Evolutionary conservation across 2,888 invertebrate genomes (phyloP).

Genomic region (Nomada flava): DNA sequence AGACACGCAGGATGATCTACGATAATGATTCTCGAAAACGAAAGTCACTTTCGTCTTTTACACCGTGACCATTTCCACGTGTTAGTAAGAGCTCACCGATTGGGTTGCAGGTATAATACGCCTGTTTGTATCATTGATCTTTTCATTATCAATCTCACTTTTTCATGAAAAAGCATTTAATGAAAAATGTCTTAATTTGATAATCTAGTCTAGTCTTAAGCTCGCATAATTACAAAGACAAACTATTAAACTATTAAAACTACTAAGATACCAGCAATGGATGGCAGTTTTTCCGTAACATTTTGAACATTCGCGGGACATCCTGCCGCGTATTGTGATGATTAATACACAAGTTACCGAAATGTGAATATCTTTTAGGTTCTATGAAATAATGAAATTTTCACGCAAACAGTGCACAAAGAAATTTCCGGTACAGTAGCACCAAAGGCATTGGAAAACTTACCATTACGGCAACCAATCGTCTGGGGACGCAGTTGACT

Average conservation of each 20-base stretch:
- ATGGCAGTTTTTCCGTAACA: not conserved
- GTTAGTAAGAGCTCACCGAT: not conserved
- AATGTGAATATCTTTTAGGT: not conserved
- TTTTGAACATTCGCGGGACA: constrained; percentile 11
- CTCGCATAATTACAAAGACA: not conserved
- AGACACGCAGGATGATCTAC: constrained; percentile 57
- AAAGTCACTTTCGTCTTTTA: constrained; percentile 73
- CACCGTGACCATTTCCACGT: constrained; percentile 31
- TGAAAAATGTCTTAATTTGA: too few relatives aligned
- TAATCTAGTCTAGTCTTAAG: not conserved
- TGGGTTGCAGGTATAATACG: not conserved
- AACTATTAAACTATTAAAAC: not conserved
- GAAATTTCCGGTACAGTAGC: not conserved
- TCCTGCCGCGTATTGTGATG: not conserved
- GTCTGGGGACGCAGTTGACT: constrained; percentile 81
- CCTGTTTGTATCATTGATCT: not conserved
- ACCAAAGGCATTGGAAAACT: constrained; percentile 67
- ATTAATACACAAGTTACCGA: not conserved
- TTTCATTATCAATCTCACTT: not conserved
- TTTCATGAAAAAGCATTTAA: too few relatives aligned
- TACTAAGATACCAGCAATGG: not conserved
- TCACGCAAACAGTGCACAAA: not conserved
- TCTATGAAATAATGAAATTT: not conserved
- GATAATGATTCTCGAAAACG: constrained; percentile 59
- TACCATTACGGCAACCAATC: constrained; percentile 81